A percentile compares a stretch with the other conserved stretches of the same genome.
phyloP scores from a whole-genome alignment of 1,140 invertebrate species.

The Rhizoglyphus robini region DNA sequence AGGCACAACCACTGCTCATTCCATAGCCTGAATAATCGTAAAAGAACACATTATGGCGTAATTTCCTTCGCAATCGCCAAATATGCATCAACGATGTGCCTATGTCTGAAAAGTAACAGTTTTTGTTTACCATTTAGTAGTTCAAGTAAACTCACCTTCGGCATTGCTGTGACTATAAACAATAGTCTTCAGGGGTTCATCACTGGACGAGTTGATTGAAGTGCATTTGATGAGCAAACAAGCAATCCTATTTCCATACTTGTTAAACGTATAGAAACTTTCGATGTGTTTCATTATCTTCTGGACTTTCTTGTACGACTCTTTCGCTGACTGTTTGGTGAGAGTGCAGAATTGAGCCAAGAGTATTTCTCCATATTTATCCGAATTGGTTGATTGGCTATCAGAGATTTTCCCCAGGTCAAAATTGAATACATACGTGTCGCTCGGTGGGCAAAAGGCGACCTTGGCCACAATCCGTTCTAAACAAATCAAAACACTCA shows the following conservation, averaged over 20 bases:
- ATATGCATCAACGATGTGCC: background rate
- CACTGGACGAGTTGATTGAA: conserved; percentile 49
- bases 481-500: background rate
- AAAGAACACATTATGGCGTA: conserved; percentile 40
- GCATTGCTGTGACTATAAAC: conserved; percentile 42
- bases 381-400: background rate
- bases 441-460: background rate
- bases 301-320: background rate
- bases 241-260: background rate
- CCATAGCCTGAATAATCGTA: conserved; percentile 42
- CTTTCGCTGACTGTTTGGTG: background rate
- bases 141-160: conserved; percentile 37
- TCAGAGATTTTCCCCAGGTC: background rate
- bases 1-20: conserved; percentile 34
- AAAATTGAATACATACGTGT: background rate
- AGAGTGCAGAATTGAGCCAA: background rate
- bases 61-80: conserved; percentile 34
- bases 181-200: conserved; percentile 28
- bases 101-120: background rate
- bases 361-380: background rate
- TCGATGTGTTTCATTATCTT: background rate
- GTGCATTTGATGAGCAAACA: background rate
- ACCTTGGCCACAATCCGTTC: background rate
- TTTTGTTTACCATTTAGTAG: background rate
- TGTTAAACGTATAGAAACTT: conserved; percentile 4